Base-by-base conservation (phyloP, 1,140 invertebrate genomes). In the Formica selysi region DNA sequence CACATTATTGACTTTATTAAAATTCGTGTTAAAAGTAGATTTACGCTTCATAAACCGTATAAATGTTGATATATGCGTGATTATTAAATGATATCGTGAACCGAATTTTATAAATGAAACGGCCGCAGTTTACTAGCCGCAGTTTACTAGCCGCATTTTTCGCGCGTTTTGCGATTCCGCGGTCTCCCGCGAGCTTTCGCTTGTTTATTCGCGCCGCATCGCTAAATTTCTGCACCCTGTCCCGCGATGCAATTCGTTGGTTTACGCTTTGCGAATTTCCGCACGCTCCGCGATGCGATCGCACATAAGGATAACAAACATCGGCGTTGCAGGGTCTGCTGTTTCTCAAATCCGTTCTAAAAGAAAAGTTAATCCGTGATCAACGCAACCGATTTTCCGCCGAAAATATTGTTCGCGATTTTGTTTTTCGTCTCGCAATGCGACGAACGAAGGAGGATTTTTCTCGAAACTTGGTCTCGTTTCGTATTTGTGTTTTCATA, bases 241-340 rank as follows among this genome's bases (percentile, higher is more conserved):
- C 91, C 93, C 86, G 65, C 79, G 81, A 87, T 89, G 89, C 91
- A 93, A 93, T 88, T 90, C 89, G 81, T 85, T 64, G 89, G 89
- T 91, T 92, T 91, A 91, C 74, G 64, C 65, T 70, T 59, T 29
- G 59, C 85, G 76, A 51, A 76, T 87, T 91, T 86, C 83, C 87
- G 78, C 86, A 61, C 89, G 92, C 91, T 73, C 79, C 65, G 85
- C 91, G 90, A 91, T 92, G 88, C 91, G 89, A 86, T 91, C 86
- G 87, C 79, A 91, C 84, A 93, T 92, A 94, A 94, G 93, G 93
- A 94, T 93, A 94, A 94, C 93, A 94, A 94, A 94, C 93, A 94
- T 64, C 80, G 76, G 22, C 76, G 88, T 81, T 92, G 92, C 88
- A 87, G 73, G 29, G 83, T 80, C 87, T 90, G 91, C 85, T 88